Base-by-base conservation (phyloP, 2,797 vertebrate species). In the Anomalospiza imberbis region DNA sequence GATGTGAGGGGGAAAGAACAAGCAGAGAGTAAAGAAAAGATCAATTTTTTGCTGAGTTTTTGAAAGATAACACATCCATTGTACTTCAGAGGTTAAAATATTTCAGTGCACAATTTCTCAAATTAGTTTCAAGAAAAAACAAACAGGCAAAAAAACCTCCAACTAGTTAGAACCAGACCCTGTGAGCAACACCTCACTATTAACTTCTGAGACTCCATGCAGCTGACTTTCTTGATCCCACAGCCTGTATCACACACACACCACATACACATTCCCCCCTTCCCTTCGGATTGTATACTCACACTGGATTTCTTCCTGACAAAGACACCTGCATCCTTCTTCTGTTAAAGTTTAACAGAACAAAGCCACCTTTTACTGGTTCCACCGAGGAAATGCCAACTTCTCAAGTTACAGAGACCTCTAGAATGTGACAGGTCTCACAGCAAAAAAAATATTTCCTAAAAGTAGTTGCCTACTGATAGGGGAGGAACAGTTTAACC, bases 381-480 rank as follows among this genome's bases (percentile, higher is more conserved):
- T 91, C 55, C 47, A 58, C 50, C 19, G 18, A 62, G 57, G 47
- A 93, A 91, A 94, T 58, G 42, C 15, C 16, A 7, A 57, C 71
- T 90, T 95, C 90, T 87, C 45, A 76, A 94, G 71, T 67, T 92
- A 82, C 62, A 82, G 60, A 85, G 47, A 80, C 19, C 31, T 85
- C 67, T 71, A 73, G 21, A 85, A 87, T 5, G 28, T 60, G 61
- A 70, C 50, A 77, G 34, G 14, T 77, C 34, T 74, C 55, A 71
- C 25, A 85, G 34, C 8, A 75, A 76, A 95, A 87, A 51, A 82
- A 51, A 32, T 3, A 66, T 7, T 38, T 18, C 44, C 82, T 60
- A 45, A 17, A 91, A 72, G 47, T 17, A 84, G 29, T 7, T 72
- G 50, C 17, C 47, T 71, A 54, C 61, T 80, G 57, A 83, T n/a